Conservation (phyloP, 2,797 vertebrate genomes). For the Sebastes vulpes region DNA sequence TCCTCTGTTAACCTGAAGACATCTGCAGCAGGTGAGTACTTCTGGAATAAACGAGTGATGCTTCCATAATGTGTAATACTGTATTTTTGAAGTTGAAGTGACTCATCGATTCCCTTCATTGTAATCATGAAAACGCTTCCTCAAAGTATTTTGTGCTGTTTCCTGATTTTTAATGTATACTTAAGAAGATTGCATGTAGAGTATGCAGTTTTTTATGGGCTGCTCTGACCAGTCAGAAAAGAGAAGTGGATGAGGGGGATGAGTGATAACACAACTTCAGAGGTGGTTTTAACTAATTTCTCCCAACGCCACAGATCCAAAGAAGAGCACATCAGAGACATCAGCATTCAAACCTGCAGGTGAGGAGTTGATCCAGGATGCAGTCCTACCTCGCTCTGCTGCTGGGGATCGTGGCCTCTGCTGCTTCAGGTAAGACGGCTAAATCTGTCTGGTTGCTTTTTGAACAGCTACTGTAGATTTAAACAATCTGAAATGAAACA, state of each 20-base stretch:
- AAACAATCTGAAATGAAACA: background rate
- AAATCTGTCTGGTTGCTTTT: background rate
- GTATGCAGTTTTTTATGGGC: background rate
- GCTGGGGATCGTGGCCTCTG: conserved; percentile 65
- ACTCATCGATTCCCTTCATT: background rate
- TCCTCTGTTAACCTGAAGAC: conserved; percentile 23
- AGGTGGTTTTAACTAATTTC: conserved; percentile 26
- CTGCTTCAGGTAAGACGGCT: conserved; percentile 67
- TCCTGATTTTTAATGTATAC: background rate
- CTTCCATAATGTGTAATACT: background rate
- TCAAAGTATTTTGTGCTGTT: background rate
- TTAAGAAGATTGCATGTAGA: background rate
- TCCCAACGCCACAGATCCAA: conserved; percentile 15
- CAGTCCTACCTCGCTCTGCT: conserved; percentile 64
- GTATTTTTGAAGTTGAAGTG: background rate
- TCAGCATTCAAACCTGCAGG: conserved; percentile 34
- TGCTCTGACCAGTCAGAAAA: conserved; percentile 29
- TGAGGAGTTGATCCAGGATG: conserved; percentile 74
- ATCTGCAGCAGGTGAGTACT: conserved; percentile 63
- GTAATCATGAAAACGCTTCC: background rate
- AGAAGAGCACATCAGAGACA: background rate
- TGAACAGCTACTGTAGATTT: background rate
- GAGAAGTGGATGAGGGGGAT: conserved; percentile 39
- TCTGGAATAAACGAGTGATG: background rate
- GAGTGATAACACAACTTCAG: conserved; percentile 19